A percentile compares a stretch with the other conserved stretches of the same genome.
phyloP scores from a whole-genome alignment of 2,113 vertebrate species.

The Hippocampus abdominalis region DNA sequence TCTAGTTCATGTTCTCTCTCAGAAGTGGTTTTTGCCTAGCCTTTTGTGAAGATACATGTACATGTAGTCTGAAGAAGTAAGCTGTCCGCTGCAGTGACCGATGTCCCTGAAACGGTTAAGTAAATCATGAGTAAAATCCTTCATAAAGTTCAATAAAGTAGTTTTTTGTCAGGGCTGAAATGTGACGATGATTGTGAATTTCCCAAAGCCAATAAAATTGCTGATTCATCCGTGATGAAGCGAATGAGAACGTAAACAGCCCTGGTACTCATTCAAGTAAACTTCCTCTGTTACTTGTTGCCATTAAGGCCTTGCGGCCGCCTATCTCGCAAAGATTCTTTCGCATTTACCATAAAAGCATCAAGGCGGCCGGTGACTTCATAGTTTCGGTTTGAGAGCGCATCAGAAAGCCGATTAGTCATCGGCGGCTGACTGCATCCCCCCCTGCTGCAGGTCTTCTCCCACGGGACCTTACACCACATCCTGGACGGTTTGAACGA shows the following conservation, averaged over 20 bases:
- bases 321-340: conserved; percentile 14
- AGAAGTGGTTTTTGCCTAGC: too few species aligned
- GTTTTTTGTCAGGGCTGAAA: neutral
- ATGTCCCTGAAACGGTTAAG: neutral
- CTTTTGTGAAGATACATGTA: too few species aligned
- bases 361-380: conserved; percentile 33
- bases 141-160: neutral
- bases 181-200: neutral
- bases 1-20: too few species aligned
- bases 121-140: neutral
- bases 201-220: neutral
- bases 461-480: conserved; percentile 81
- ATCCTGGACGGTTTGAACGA: conserved; percentile 90
- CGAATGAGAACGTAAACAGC: neutral
- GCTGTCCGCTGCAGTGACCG: too few species aligned
- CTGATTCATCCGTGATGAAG: neutral
- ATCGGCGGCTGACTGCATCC: neutral
- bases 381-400: conserved; percentile 25
- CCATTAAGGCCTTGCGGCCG: conserved; percentile 13
- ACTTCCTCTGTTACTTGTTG: conserved; percentile 16
- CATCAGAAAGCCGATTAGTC: neutral
- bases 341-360: conserved; percentile 41
- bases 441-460: conserved; percentile 79
- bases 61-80: neutral
- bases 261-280: neutral